A percentile compares a stretch with the other conserved stretches of the same genome.
Conservation (phyloP, 2,888 invertebrate species). For the Nomada hirtipes region DNA sequence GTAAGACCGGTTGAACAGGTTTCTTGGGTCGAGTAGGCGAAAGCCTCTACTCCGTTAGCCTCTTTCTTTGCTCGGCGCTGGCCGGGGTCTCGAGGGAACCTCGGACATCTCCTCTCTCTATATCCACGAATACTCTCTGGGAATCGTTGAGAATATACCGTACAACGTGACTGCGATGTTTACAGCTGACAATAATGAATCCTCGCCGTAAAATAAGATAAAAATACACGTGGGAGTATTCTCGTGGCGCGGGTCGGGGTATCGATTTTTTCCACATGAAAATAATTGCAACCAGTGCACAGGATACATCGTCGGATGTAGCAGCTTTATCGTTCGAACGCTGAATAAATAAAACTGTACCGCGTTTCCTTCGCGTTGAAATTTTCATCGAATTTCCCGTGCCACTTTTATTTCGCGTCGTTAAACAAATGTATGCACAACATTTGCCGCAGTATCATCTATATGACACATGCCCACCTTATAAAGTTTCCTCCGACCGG, state of each 20-base stretch:
- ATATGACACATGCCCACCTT: slow-evolving; percentile 27
- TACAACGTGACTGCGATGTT: slow-evolving; percentile 50
- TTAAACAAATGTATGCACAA: slow-evolving; percentile 2
- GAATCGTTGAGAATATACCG: slow-evolving; percentile 52
- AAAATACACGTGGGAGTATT: slow-evolving; percentile 29
- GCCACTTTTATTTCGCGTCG: not conserved
- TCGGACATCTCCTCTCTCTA: slow-evolving; percentile 62
- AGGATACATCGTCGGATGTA: not conserved
- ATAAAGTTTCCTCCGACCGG: slow-evolving; percentile 24
- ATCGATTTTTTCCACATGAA: slow-evolving; percentile 17
- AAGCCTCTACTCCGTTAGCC: slow-evolving; percentile 81
- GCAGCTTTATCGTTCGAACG: slow-evolving; percentile 9
- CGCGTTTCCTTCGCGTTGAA: slow-evolving; percentile 10
- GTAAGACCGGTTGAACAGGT: slow-evolving; percentile 82
- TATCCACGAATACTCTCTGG: slow-evolving; percentile 57
- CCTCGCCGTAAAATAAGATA: slow-evolving; percentile 42
- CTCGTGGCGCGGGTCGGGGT: slow-evolving; percentile 4
- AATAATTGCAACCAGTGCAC: slow-evolving; percentile 7
- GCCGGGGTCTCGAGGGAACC: slow-evolving; percentile 64
- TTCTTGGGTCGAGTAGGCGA: slow-evolving; percentile 80
- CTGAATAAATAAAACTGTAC: not conserved
- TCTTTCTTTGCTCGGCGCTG: slow-evolving; percentile 66
- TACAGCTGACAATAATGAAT: slow-evolving; percentile 59
- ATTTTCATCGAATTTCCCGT: slow-evolving; percentile 8
- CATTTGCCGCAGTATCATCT: slow-evolving; percentile 29